Conservation (phyloP, 2,113 vertebrate species). For the Phalacrocorax brasilianus region DNA sequence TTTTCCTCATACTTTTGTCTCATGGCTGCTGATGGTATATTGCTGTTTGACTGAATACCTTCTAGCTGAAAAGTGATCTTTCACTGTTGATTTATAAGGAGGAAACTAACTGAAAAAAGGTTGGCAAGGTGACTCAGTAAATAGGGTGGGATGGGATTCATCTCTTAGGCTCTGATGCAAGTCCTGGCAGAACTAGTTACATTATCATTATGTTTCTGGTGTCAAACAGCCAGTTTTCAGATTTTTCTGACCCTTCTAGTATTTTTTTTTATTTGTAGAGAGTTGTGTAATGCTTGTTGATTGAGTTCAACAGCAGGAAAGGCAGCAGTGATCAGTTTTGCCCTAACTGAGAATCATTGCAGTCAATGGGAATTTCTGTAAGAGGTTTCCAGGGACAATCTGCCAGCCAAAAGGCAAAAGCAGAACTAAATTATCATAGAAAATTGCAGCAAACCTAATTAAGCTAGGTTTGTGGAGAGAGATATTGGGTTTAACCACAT, state of each 20-base stretch:
- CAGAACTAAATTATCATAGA: conserved; percentile 57
- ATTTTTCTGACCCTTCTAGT: conserved; percentile 31
- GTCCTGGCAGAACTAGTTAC: conserved; percentile 36
- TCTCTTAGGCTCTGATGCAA: conserved; percentile 28
- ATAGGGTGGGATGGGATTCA: conserved; percentile 44
- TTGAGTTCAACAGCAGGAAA: conserved; percentile 59
- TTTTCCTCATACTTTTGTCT: conserved; percentile 10
- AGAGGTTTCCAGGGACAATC: conserved; percentile 53
- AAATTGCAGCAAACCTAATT: conserved; percentile 65
- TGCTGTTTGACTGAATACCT: conserved; percentile 27
- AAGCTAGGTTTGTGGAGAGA: conserved; percentile 31
- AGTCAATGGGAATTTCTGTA: conserved; percentile 52
- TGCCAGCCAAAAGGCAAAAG: conserved; percentile 59
- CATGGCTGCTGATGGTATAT: not conserved
- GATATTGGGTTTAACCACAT: conserved; percentile 29
- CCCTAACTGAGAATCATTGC: conserved; percentile 40
- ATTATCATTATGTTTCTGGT: conserved; percentile 49
- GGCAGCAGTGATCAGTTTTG: conserved; percentile 45
- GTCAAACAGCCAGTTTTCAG: conserved; percentile 50
- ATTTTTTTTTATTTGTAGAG: conserved; percentile 20
- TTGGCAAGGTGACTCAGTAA: conserved; percentile 41
- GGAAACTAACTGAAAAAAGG: conserved; percentile 26
- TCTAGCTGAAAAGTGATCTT: conserved; percentile 36
- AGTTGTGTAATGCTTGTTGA: conserved; percentile 51
- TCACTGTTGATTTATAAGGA: conserved; percentile 53